phyloP scores from a whole-genome alignment of 2,797 vertebrate genomes.

The Poecilia picta region DNA sequence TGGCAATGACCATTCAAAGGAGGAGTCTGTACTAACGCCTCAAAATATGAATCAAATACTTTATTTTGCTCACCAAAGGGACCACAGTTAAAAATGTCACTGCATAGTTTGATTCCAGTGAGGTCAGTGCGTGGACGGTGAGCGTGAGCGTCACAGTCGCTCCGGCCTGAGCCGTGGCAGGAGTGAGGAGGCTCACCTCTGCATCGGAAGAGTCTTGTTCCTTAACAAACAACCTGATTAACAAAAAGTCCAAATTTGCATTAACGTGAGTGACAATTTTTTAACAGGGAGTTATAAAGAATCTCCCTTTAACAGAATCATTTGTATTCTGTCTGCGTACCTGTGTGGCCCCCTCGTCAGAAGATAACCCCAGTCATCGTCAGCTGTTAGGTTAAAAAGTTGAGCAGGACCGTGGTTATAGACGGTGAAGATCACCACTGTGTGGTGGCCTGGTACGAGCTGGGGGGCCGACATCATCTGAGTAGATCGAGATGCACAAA shows the following conservation, averaged over 20 bases:
- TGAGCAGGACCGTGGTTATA: conserved; percentile 77
- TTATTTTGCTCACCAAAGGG: conserved; percentile 64
- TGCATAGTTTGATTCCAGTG: conserved; percentile 78
- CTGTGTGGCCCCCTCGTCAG: conserved; percentile 63
- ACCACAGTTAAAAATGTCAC: conserved; percentile 78
- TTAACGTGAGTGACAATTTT: background rate
- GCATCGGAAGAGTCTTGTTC: conserved; percentile 68
- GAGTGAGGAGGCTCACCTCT: conserved; percentile 77
- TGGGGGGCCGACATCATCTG: conserved; percentile 74
- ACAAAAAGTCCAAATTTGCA: conserved; percentile 1
- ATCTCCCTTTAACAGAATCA: background rate
- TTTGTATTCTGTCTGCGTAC: conserved; percentile 46
- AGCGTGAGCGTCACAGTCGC: conserved; percentile 80
- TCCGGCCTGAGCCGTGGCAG: conserved; percentile 68
- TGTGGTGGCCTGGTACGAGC: conserved; percentile 76
- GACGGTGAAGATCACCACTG: conserved; percentile 72
- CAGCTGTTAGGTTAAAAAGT: conserved; percentile 73
- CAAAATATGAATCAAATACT: background rate
- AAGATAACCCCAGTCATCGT: conserved; percentile 76
- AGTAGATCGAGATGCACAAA: background rate
- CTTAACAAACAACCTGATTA: conserved; percentile 60
- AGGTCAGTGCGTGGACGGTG: conserved; percentile 65
- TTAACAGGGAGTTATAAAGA: background rate
- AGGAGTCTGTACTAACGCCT: background rate
- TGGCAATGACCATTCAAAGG: background rate